phyloP scores from a whole-genome alignment of 2,113 vertebrate species.

The Patagioenas fasciata region DNA sequence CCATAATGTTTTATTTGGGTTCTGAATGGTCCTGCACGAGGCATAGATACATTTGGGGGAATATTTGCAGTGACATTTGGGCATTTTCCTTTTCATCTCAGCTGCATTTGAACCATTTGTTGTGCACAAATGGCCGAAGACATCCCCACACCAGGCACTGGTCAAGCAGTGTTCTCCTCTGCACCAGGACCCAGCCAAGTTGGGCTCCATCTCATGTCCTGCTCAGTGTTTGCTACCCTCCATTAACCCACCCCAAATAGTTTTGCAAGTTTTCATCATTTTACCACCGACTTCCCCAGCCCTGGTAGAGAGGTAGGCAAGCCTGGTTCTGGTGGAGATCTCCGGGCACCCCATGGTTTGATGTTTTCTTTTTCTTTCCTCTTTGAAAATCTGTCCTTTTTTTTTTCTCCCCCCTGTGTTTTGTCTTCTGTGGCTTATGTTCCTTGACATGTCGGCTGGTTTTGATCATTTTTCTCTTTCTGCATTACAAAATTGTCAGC shows the following conservation, averaged over 20 bases:
- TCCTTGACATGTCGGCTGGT: slow-evolving; percentile 66
- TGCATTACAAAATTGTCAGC: slow-evolving; percentile 61
- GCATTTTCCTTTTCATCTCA: neutral
- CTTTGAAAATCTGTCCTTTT: slow-evolving; percentile 9
- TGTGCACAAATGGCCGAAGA: neutral
- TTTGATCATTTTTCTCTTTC: slow-evolving; percentile 68
- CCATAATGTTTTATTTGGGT: slow-evolving; percentile 29
- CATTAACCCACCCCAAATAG: neutral
- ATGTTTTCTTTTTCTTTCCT: slow-evolving; percentile 41
- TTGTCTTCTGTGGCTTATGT: slow-evolving; percentile 65
- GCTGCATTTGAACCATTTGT: neutral
- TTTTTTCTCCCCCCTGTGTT: neutral
- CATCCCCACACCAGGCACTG: accelerated
- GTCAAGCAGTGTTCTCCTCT: neutral
- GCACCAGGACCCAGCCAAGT: accelerated
- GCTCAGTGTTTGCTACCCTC: accelerated
- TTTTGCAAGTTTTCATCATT: neutral
- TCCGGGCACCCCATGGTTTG: slow-evolving; percentile 15
- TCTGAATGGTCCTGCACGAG: neutral
- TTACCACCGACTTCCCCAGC: neutral
- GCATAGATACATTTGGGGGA: neutral
- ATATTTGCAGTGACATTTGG: neutral
- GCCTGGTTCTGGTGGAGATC: neutral
- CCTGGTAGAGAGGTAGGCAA: neutral
- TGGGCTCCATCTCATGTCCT: neutral